phyloP scores from a whole-genome alignment of 2,888 invertebrate species.

The Phalera bucephala region DNA sequence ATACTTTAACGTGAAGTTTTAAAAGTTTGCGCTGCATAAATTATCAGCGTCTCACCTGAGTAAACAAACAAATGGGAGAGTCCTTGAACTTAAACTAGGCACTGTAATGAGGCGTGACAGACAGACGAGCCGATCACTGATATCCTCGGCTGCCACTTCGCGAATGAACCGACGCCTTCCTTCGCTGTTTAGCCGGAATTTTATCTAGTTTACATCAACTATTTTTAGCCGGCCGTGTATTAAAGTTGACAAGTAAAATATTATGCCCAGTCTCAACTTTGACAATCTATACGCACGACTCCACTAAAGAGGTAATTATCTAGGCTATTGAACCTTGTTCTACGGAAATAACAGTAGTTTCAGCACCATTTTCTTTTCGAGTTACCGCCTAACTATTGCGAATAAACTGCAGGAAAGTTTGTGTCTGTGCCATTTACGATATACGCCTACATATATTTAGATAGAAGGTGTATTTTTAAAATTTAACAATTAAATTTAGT shows the following conservation, averaged over 20 bases:
- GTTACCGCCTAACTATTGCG: neutral
- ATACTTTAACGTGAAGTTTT: slow-evolving; percentile 2
- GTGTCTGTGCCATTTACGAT: neutral
- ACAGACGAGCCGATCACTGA: slow-evolving; percentile 36
- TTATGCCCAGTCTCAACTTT: slow-evolving; percentile 22
- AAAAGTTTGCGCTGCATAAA: slow-evolving; percentile 18
- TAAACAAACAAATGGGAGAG: slow-evolving; percentile 44
- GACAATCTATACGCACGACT: slow-evolving; percentile 8
- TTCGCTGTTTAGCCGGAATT: slow-evolving; percentile 57
- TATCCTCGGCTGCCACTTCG: slow-evolving; percentile 45
- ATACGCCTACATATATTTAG: neutral
- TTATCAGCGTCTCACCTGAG: slow-evolving; percentile 43
- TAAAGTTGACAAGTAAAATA: slow-evolving; percentile 49
- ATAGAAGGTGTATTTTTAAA: neutral
- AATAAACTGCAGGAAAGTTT: neutral
- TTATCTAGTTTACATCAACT: slow-evolving; percentile 62
- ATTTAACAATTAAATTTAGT: neutral
- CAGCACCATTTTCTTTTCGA: neutral
- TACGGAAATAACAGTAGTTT: slow-evolving; percentile 7
- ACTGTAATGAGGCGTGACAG: slow-evolving; percentile 33
- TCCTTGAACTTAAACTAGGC: slow-evolving; percentile 69
- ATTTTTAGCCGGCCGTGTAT: slow-evolving; percentile 58
- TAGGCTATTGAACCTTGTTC: slow-evolving; percentile 35
- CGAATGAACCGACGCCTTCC: slow-evolving; percentile 37
- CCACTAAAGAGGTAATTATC: slow-evolving; percentile 11